These are phyloP conservation scores for Matsumyia berberina DNA, from an alignment of 2,888 invertebrate genomes.

Conservation along the genomic window DNA sequence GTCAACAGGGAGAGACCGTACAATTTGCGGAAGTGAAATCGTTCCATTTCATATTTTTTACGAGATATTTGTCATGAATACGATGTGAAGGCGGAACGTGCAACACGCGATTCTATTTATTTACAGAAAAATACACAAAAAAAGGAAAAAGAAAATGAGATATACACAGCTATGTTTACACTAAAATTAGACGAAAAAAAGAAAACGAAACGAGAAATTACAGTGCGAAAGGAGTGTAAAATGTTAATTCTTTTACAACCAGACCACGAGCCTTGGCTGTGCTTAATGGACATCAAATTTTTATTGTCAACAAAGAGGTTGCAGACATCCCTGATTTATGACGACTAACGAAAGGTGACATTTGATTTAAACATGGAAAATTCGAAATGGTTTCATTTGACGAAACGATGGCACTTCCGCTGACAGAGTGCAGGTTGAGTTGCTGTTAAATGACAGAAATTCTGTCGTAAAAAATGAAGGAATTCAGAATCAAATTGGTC, in stretches of 20 bases:
- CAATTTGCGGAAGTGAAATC: constrained; percentile 65
- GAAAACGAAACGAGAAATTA: constrained; percentile 8
- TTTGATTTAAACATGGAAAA: too few relatives aligned
- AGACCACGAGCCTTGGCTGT: not conserved
- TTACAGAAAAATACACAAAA: constrained; percentile 2
- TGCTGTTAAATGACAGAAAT: too few relatives aligned
- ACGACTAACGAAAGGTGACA: too few relatives aligned
- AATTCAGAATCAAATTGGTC: too few relatives aligned
- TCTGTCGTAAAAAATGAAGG: too few relatives aligned
- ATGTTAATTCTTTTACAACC: not conserved
- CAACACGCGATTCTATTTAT: constrained; percentile 47
- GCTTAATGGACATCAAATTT: not conserved
- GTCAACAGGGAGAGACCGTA: constrained; percentile 66
- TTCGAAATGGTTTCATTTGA: too few relatives aligned
- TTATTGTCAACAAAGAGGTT: not conserved
- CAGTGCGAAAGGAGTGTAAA: constrained; percentile 15
- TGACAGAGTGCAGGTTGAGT: too few relatives aligned
- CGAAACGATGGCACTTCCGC: too few relatives aligned
- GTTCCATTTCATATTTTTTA: constrained; percentile 54
- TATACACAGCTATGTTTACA: constrained; percentile 33
- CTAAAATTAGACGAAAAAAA: constrained; percentile 23
- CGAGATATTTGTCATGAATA: constrained; percentile 56
- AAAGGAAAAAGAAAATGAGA: constrained; percentile 4
- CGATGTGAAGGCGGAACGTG: constrained; percentile 34
- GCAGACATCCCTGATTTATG: not conserved